Base-by-base conservation (phyloP, 2,113 vertebrate genomes). In the Aramus guarauna region DNA sequence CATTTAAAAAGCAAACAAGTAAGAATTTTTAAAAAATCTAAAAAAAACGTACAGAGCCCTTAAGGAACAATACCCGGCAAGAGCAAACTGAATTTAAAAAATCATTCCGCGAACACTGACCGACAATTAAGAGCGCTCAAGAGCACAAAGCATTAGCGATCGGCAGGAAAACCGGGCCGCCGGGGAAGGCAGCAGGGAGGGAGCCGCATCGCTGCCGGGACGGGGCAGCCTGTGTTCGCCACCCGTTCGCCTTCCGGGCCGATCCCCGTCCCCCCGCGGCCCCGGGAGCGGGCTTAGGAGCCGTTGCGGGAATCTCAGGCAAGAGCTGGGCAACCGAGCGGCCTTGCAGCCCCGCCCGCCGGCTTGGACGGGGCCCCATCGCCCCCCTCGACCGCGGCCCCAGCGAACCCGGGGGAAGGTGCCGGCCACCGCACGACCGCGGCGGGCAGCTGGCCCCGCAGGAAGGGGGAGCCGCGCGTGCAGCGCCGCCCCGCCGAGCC, bases 51-150 rank as follows among this genome's bases (percentile, higher is more conserved):
- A 17, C 17, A 12, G 9, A 15, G 36, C 32, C 47, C 32, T 48
- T 3, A 12, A 22, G 0, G 24, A 6, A 12, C 52, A 11, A 18
- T 0, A 18, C 80, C 6, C 21, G 9, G 16, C n/a, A 22, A 9
- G 2, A 23, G 22, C 56, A 26, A 60, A 15, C 3, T 9, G 14
- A 11, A 24, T 4, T 22, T 4, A 3, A 37, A 37, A 24, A 15
- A 17, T 2, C 24, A 7, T 4, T 30, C 45, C 11, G 11, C 52
- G 13, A 21, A 12, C 59, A 8, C 59, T 3, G n/a, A 39, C 13
- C 24, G 41, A 26, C 24, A 17, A 7, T 3, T 6, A 9, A 2
- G 55, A 18, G 12, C 13, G 34, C 55, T 34, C 52, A 10, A 10
- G 12, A 76, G 32, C 79, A 6, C 71, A 11, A 6, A 14, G 87